Base-by-base conservation (phyloP, 64 coral and sea anemone species). In the Actinia equina region DNA sequence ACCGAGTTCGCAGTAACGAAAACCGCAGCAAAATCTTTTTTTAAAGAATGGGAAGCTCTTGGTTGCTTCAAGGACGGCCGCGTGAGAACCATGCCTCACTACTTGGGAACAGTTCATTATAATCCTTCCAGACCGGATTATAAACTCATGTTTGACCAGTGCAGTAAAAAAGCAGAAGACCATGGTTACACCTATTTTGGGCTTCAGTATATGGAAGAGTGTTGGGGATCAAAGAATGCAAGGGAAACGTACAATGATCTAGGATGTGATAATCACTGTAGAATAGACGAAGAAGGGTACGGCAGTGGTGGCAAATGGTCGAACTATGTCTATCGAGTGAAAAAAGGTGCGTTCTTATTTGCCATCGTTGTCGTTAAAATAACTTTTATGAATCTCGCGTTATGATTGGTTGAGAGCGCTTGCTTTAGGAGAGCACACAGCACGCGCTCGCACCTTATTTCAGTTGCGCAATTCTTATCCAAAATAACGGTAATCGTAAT, bases 301-400 rank as follows among this genome's bases (percentile, higher is more conserved):
- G 77, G 77, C 8, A 14, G 6, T 4, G 77, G 77, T 6, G 49
- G 42, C 16, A 30, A 43, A 2, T 80, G 77, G 77, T 80, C 37
- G 14, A 80, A 80, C 77, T 80, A 17, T 52, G 77, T 80, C 5
- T 80, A 80, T 22, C 77, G 77, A 5, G 77, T 80, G 3, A 80
- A 80, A 52, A 19, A 80, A 43, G 27, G 77, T 80, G 17, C 2
- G 22, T 49, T 49, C 4, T 37, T 37, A 37, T 37, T 37, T 0
- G 30, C 30, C 30, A 37, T 37, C 30, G 30, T 37, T 37, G 1
- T 37, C n/a, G n/a, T 37, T 37, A 37, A 37, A 37, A 37, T 37
- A 37, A 37, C 30, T 37, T 0, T 37, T 37, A 37, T 37, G 30
- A 37, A 37, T 37, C 30, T 37, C 30, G 30, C 30, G 30, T 37